A percentile compares a stretch with the other conserved stretches of the same genome.
phyloP scores from a whole-genome alignment of 2,797 vertebrate genomes.

The Syndactyla subalaris region DNA sequence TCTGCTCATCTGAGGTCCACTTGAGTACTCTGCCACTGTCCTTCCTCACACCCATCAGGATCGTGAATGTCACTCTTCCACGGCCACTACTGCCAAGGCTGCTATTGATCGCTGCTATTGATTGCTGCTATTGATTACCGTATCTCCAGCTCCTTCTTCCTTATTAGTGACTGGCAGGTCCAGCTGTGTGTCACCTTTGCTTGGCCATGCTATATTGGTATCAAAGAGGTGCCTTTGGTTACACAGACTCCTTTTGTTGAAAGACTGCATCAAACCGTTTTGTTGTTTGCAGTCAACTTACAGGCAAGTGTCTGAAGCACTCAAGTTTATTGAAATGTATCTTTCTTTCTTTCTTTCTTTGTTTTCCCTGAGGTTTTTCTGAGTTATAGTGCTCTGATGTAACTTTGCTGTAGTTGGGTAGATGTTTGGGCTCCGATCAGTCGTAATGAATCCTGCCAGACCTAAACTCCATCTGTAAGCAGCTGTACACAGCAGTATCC shows the following conservation, averaged over 20 bases:
- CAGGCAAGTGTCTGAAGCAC: not conserved
- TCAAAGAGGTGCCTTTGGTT: not conserved
- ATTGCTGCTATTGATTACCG: not conserved
- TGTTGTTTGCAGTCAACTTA: not conserved
- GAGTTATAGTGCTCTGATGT: not conserved
- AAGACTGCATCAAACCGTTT: not conserved
- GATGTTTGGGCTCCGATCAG: not conserved
- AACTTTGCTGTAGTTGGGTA: not conserved
- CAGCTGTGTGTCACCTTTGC: not conserved
- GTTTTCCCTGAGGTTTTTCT: not conserved
- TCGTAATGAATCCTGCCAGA: not conserved
- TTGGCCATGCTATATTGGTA: not conserved
- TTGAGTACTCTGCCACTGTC: not conserved
- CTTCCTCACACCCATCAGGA: not conserved
- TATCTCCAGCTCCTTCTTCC: not conserved
- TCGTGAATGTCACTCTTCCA: not conserved
- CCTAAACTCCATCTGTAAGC: not conserved
- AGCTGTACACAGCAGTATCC: not conserved
- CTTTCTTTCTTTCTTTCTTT: not conserved
- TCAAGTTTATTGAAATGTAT: not conserved
- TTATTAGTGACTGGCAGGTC: not conserved
- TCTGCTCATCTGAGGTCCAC: not conserved
- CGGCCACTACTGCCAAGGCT: not conserved
- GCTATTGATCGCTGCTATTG: no score
- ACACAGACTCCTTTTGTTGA: not conserved